These are phyloP conservation scores for Apus apus DNA, from an alignment of 2,113 vertebrate genomes.

Conservation along the genomic window DNA sequence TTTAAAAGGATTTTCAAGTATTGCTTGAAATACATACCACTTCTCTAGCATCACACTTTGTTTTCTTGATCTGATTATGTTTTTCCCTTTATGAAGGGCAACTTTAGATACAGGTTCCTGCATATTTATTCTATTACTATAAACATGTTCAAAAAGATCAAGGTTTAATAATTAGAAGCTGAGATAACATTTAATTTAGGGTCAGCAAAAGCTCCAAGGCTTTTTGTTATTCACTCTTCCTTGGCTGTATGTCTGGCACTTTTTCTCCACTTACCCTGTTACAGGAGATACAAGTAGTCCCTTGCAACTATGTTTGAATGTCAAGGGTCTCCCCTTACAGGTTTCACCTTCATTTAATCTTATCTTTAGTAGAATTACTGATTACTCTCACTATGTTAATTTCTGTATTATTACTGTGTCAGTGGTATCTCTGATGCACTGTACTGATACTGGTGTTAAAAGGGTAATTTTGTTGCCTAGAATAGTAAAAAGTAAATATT, in stretches of 20 bases:
- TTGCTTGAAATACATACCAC: background rate
- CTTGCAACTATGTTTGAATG: background rate
- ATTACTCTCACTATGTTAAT: background rate
- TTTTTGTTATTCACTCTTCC: background rate
- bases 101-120: background rate
- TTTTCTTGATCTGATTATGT: background rate
- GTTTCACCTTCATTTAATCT: constrained; percentile 10
- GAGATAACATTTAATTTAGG: background rate
- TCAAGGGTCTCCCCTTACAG: background rate
- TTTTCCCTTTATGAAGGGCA: background rate
- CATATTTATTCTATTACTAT: background rate
- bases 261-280: background rate
- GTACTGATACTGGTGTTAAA: background rate
- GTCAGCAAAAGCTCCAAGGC: background rate
- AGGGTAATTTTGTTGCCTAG: background rate
- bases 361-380: background rate
- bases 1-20: background rate
- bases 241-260: background rate
- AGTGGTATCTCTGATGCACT: background rate
- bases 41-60: background rate
- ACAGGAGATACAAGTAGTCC: background rate
- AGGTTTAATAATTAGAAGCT: background rate
- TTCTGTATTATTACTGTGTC: background rate
- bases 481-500: background rate
- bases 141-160: background rate